Base-by-base conservation (phyloP, 1,140 invertebrate genomes). In the Zaprionus inermis region DNA sequence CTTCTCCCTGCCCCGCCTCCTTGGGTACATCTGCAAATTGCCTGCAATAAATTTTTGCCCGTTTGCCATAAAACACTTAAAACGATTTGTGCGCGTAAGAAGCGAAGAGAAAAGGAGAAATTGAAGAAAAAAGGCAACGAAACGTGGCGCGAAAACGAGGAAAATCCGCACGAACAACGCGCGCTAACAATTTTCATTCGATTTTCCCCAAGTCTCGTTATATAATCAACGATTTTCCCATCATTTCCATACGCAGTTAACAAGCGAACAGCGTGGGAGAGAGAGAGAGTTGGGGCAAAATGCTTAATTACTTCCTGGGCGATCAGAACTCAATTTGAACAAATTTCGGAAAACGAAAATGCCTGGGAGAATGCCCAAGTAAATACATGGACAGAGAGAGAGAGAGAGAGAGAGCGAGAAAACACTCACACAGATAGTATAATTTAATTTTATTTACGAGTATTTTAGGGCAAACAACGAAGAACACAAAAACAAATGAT, bases 31-130 rank as follows among this genome's bases (percentile, higher is more conserved):
- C 80, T 88, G 84, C 78, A 88, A 88, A 88, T 89, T 88, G 84
- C 67, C 81, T 84, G 84, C 78, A 88, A 88, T 88, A 88, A 88
- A 88, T 88, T 88, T 71, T 89, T 84, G 68, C 73, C 69, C 79
- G 74, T 81, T 88, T 84, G 65, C 74, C 80, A 89, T 88, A 88
- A 88, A 88, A 88, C 85, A 88, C 84, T 88, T 89, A 83, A 89
- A 88, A 89, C 79, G 84, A 79, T 83, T 89, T 88, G 80, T 71
- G 58, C 58, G 30, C 38, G 20, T 32, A 16, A 16, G 24, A 28
- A 28, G 2, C 1, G 5, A 49, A 41, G 32, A 41, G 28, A 16
- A 49, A 41, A 38, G 38, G 32, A 36, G 4, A 49, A 61, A 24
- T 44, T 28, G 30, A 51, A 28, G 54, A 54, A 20, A 11, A 34